A percentile compares a stretch with the other conserved stretches of the same genome.
phyloP scores from a whole-genome alignment of 2,113 vertebrate genomes.

The Eudyptes chrysolophus region DNA sequence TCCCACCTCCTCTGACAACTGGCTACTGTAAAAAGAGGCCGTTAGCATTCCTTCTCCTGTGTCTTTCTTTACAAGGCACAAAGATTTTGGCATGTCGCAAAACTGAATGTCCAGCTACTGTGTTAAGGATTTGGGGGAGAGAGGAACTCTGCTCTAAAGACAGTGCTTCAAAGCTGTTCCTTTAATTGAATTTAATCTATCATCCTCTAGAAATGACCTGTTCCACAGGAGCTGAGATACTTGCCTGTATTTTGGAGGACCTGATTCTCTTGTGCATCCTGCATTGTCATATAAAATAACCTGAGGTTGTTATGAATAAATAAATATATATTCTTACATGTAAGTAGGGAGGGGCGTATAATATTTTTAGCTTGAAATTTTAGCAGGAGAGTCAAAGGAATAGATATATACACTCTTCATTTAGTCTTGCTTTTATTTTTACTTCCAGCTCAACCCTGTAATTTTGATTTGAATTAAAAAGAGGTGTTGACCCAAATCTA shows the following conservation, averaged over 20 bases:
- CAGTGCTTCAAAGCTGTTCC: neutral
- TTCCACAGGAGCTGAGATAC: neutral
- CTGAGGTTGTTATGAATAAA: conserved; percentile 4
- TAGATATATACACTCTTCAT: neutral
- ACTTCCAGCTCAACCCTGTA: neutral
- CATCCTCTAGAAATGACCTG: neutral
- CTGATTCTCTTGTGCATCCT: neutral
- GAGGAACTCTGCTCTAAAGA: neutral
- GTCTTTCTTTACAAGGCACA: neutral
- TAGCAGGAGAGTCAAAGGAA: neutral
- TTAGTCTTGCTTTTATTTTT: neutral
- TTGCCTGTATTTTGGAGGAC: neutral
- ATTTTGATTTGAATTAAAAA: conserved; percentile 21
- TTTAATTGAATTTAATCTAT: neutral
- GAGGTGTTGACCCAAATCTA: neutral
- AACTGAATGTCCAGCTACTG: neutral
- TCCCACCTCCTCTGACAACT: conserved; percentile 11
- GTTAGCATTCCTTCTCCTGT: neutral
- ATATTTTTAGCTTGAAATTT: conserved; percentile 30
- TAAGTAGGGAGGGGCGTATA: neutral
- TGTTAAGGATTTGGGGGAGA: neutral
- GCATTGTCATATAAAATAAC: conserved; percentile 26
- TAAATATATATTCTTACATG: neutral
- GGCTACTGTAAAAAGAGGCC: conserved; percentile 8
- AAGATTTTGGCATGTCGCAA: neutral